These are phyloP conservation scores for Agelas oroides DNA, from an alignment of 37 sponge, comb jelly and placozoan species.

Conservation along the genomic window DNA sequence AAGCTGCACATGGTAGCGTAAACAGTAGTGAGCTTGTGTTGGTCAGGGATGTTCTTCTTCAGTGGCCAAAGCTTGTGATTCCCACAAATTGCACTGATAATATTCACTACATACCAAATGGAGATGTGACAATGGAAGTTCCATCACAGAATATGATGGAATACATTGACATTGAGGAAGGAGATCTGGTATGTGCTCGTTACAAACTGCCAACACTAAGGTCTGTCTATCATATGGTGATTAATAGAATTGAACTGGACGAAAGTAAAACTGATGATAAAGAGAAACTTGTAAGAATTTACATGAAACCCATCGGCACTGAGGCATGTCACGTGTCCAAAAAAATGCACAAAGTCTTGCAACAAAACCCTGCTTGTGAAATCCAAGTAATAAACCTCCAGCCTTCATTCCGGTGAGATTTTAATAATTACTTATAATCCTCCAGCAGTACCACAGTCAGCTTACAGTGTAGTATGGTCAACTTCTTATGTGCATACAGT, in stretches of 20 bases:
- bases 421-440: not conserved
- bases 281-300: not conserved
- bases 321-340: conserved; percentile 8
- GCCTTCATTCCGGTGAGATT: conserved; percentile 21
- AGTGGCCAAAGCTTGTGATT: conserved; percentile 9
- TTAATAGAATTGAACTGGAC: conserved; percentile 10
- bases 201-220: not conserved
- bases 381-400: conserved; percentile 26
- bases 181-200: conserved; percentile 54
- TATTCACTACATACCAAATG: conserved; percentile 14
- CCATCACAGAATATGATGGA: conserved; percentile 1
- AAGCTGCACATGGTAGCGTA: conserved; percentile 50
- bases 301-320: not conserved
- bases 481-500: no score
- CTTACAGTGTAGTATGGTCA: no score
- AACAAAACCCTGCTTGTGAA: not conserved
- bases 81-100: conserved; percentile 29
- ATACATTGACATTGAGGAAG: conserved; percentile 23
- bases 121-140: not conserved
- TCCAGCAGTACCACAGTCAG: no score
- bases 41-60: conserved; percentile 18
- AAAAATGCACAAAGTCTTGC: not conserved
- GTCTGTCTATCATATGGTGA: conserved; percentile 52
- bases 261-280: conserved; percentile 3
- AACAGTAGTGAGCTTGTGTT: conserved; percentile 1